Evolutionary conservation across 2,888 invertebrate genomes (phyloP), one percentile per base, ranked within the genome.

Genomic region (Elmis aenea): DNA sequence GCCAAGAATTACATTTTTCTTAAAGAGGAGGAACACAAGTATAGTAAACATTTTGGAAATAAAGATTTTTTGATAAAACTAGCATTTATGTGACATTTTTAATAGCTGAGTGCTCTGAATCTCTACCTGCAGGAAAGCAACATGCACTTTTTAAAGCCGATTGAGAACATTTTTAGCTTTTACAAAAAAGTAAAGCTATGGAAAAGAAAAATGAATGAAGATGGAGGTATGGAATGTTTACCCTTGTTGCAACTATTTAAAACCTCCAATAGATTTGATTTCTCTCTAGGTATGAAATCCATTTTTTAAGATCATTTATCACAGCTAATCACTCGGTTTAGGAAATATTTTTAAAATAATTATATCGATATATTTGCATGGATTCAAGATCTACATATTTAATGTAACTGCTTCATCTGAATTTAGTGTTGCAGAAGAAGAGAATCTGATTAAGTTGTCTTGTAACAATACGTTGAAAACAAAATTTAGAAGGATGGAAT

Each of bases 1-100:
- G 26, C 1, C 13, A 48, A 42, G 45, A 43, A 38, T 23, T 32
- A 16, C 11, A 37, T 24, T 34, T 44, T 45, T 28, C 25, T 41
- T 27, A 3, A 16, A 27, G 18, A 27, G n/a, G n/a, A n/a, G 8
- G 27, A 11, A 27, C 2, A 27, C 9, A 27, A 27, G 14, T 27
- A 11, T 11, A 5, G 14, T n/a, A n/a, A 26, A 26, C 9, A 10
- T 16, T 15, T 15, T 16, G 9, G 2, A 10, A 10, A 27, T 5
- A 2, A 3, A 3, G 14, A 6, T 26, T 26, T n/a, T 26, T 26
- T 26, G 9, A 13, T 26, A 26, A 26, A 26, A 26, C 14, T 26
- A 14, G 8, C 14, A 13, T 26, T 14, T n/a, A n/a, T n/a, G n/a
- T n/a, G n/a, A n/a, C n/a, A n/a, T n/a, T n/a, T n/a, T n/a, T 26